These are phyloP conservation scores for Riparia riparia DNA, from an alignment of 2,113 vertebrate species.

Conservation along the genomic window DNA sequence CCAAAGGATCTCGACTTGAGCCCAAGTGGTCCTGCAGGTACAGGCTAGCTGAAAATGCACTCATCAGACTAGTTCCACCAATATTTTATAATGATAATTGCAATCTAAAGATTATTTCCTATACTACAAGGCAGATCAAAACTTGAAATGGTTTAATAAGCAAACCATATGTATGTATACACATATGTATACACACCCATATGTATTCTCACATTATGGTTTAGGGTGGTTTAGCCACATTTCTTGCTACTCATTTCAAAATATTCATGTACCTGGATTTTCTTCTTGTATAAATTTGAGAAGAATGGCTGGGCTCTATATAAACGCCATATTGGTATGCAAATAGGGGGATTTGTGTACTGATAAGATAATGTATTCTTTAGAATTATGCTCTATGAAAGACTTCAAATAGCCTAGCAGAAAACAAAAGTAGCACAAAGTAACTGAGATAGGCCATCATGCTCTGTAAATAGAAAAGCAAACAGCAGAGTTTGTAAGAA, in stretches of 20 bases:
- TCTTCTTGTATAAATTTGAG: not conserved
- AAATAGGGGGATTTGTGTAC: not conserved
- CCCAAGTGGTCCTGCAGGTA: not conserved
- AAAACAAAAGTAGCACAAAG: slow-evolving; percentile 1
- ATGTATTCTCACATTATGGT: not conserved
- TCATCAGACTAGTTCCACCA: not conserved
- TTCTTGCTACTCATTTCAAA: not conserved
- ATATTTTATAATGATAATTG: not conserved
- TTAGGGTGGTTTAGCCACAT: not conserved
- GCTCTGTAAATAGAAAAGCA: not conserved
- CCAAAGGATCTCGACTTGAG: not conserved
- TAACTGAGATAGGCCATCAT: not conserved
- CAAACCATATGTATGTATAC: too few relatives aligned
- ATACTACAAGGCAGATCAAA: not conserved
- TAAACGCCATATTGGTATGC: not conserved
- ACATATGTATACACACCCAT: not conserved
- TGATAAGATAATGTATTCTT: not conserved
- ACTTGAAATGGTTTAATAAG: not conserved
- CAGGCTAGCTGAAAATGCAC: not conserved
- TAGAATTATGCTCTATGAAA: not conserved
- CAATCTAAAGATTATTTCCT: not conserved
- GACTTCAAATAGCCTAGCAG: not conserved
- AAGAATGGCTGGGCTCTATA: not conserved
- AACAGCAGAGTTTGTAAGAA: not conserved
- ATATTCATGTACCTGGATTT: not conserved